Base-by-base conservation (phyloP, 2,888 invertebrate species). In the Pristionchus fissidentatus region DNA sequence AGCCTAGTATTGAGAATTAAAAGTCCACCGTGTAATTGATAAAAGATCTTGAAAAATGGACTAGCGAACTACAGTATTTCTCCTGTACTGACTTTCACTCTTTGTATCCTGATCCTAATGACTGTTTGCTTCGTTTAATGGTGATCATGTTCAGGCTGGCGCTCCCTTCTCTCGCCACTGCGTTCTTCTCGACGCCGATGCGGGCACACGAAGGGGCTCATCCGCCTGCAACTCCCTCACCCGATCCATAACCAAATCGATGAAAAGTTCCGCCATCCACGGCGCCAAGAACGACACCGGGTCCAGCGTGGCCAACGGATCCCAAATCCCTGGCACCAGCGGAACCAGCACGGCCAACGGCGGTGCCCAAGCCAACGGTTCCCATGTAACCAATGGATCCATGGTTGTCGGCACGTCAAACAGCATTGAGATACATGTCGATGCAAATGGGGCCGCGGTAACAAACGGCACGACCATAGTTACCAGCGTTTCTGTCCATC, bases 81-180 rank as follows among this genome's bases (percentile, higher is more conserved):
- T 62, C 55, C 55, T 22, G 22, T 15, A 55, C 22, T 13, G 22
- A 4, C 19, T 3, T 3, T 4, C 32, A 26, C 29, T 26, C n/a
- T n/a, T n/a, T 57, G 4, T 4, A 29, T 57, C 26, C 29, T 26
- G 10, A 57, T 10, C 29, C 57, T 57, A 57, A 57, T 19, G 22
- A 55, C 4, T 22, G 4, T n/a, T 22, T 13, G 22, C 55, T 22
- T 13, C 7, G 22, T 19, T 13, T 15, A 55, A 29, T 32, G 13
- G 29, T 15, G 62, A 32, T 7, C 8, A 29, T 10, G n/a, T 66
- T 46, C 52, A 83, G 83, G 55, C 55, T 26, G 83, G 83, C 4
- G 41, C 49, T 22, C 83, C 83, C 26, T 83, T 83, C 83, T 49
- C 83, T 19, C 83, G 83, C 13, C 73, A 83, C 55, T 70, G 70